Conservation (phyloP, 2,797 vertebrate species). For the Pteropus rufus region DNA sequence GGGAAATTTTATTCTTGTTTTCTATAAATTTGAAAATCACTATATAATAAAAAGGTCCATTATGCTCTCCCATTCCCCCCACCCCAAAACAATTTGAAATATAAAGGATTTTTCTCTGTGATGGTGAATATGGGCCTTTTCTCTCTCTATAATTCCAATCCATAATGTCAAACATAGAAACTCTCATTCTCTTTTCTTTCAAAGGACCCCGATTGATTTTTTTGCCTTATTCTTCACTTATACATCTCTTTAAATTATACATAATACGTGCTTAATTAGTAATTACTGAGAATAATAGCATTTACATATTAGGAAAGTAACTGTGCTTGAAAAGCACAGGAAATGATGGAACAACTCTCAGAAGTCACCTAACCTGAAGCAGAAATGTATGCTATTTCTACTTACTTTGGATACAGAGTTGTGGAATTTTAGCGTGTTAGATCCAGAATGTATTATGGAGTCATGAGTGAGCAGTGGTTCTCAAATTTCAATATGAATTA, state of each 20-base stretch:
- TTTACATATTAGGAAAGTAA: background rate
- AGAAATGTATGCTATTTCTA: background rate
- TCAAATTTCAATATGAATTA: background rate
- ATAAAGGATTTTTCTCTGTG: background rate
- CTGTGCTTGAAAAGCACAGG: background rate
- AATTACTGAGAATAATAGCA: background rate
- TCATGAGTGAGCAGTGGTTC: background rate
- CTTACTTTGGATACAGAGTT: background rate
- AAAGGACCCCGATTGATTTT: background rate
- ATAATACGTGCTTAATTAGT: background rate
- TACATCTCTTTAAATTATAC: background rate
- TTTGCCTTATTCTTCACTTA: background rate
- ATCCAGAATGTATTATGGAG: background rate
- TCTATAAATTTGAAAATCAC: constrained; percentile 27
- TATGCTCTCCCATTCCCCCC: background rate
- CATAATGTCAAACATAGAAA: background rate
- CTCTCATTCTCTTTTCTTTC: background rate
- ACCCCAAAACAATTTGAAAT: background rate
- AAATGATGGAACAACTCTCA: background rate
- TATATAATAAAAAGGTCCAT: background rate
- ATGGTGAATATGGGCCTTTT: background rate
- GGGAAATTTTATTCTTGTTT: constrained; percentile 10
- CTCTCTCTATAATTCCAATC: background rate
- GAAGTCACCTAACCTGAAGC: background rate
- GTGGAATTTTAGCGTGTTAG: background rate